These are phyloP conservation scores for Rattus rattus DNA, from an alignment of 2,113 vertebrate species.

Conservation along the genomic window DNA sequence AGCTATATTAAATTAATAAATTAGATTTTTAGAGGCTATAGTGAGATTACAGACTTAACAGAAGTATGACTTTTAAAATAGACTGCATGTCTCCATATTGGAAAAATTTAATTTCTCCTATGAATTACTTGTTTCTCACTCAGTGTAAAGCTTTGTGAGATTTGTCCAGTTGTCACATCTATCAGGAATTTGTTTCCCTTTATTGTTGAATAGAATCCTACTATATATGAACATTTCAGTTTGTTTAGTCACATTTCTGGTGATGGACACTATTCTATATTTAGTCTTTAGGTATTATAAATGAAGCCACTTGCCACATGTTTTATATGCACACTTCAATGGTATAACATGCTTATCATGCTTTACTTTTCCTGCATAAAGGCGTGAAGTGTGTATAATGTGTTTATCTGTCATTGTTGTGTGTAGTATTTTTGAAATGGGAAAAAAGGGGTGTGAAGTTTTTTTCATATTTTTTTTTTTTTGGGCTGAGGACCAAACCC, in stretches of 20 bases:
- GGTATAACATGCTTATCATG: constrained; percentile 42
- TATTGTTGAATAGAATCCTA: constrained; percentile 32
- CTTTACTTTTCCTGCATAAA: constrained; percentile 1
- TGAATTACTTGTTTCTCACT: constrained; percentile 65
- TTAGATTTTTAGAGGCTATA: constrained; percentile 57
- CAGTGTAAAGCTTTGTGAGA: not conserved
- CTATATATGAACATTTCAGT: not conserved
- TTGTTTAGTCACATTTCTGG: not conserved
- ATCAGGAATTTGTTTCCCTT: not conserved
- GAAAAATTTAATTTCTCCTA: constrained; percentile 65
- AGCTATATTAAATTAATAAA: constrained; percentile 62
- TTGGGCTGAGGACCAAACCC: too few species aligned
- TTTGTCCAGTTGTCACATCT: not conserved
- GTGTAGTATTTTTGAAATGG: constrained; percentile 41
- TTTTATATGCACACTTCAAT: constrained; percentile 56
- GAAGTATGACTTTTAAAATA: constrained; percentile 65
- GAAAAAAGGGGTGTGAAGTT: not conserved
- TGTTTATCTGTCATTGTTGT: not conserved
- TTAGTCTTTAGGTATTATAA: not conserved
- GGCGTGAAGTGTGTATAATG: not conserved
- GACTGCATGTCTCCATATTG: constrained; percentile 45
- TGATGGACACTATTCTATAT: not conserved
- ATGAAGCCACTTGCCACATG: constrained; percentile 19
- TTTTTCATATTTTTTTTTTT: too few species aligned
- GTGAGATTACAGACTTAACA: constrained; percentile 55